These are phyloP conservation scores for Protonibea diacanthus DNA, from an alignment of 2,797 vertebrate genomes.

Conservation along the genomic window DNA sequence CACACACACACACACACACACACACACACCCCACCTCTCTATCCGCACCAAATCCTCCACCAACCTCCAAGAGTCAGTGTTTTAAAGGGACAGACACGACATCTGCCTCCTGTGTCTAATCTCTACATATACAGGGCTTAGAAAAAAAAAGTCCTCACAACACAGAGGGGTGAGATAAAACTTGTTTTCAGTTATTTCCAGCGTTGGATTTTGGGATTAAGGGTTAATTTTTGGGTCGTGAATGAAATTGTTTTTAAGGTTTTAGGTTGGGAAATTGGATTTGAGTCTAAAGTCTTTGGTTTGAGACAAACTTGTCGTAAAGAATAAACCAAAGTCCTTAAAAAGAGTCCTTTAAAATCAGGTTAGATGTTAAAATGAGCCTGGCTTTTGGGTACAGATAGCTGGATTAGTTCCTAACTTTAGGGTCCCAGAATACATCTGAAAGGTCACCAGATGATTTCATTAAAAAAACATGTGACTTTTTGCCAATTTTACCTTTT, in stretches of 20 bases:
- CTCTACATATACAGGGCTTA: too few relatives aligned
- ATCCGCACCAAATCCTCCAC: conserved; percentile 69
- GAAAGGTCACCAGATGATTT: background rate
- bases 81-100: conserved; percentile 81
- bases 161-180: background rate
- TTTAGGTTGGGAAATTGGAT: background rate
- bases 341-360: background rate
- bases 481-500: background rate
- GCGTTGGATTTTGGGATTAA: background rate
- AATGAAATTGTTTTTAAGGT: background rate
- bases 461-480: background rate
- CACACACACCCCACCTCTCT: background rate
- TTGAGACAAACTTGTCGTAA: background rate
- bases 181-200: background rate
- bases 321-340: background rate
- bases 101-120: conserved; percentile 33
- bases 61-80: conserved; percentile 62
- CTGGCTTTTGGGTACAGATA: background rate
- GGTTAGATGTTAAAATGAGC: background rate
- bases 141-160: background rate
- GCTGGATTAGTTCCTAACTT: background rate
- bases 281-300: background rate
- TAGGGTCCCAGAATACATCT: background rate
- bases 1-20: too few relatives aligned
- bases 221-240: background rate